Conservation (phyloP, 2,888 invertebrate species). For the Drosophila buzzatii region DNA sequence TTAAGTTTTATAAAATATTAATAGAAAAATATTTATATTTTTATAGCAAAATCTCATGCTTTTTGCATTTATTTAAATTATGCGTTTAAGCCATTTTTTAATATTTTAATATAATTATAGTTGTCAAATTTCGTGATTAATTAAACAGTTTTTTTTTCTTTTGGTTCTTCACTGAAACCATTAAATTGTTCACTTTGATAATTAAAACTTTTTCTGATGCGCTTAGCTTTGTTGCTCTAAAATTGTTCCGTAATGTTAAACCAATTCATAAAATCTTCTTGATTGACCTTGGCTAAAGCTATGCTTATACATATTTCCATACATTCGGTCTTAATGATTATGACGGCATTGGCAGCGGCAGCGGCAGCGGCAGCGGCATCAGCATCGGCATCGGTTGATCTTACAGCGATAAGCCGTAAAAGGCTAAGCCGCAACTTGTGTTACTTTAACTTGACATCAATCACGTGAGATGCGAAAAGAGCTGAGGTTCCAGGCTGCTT, state of each 20-base stretch:
- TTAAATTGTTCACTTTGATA: background rate
- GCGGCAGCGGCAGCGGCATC: constrained; percentile 18
- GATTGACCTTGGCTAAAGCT: constrained; percentile 33
- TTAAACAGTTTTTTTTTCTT: too few relatives aligned
- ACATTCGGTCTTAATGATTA: constrained; percentile 45
- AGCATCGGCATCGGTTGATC: constrained; percentile 48
- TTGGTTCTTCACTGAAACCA: background rate
- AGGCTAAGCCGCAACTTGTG: constrained; percentile 53
- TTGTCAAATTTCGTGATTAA: background rate
- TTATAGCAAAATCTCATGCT: too few relatives aligned
- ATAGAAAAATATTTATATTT: too few relatives aligned
- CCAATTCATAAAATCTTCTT: background rate
- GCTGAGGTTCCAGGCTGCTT: constrained; percentile 6
- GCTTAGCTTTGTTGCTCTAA: background rate
- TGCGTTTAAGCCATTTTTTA: background rate
- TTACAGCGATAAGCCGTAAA: constrained; percentile 51
- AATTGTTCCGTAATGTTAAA: constrained; percentile 1
- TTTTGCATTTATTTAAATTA: background rate
- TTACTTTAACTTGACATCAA: constrained; percentile 73
- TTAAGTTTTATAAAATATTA: too few relatives aligned
- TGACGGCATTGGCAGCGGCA: constrained; percentile 29
- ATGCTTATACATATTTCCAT: constrained; percentile 6
- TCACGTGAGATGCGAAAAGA: constrained; percentile 42
- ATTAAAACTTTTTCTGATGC: background rate
- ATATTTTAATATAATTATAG: background rate